These are phyloP conservation scores for Aurelia aurita complex sp. Pacific DNA, from an alignment of 30 jellyfish, hydroid and myxozoan genomes.

Conservation along the genomic window DNA sequence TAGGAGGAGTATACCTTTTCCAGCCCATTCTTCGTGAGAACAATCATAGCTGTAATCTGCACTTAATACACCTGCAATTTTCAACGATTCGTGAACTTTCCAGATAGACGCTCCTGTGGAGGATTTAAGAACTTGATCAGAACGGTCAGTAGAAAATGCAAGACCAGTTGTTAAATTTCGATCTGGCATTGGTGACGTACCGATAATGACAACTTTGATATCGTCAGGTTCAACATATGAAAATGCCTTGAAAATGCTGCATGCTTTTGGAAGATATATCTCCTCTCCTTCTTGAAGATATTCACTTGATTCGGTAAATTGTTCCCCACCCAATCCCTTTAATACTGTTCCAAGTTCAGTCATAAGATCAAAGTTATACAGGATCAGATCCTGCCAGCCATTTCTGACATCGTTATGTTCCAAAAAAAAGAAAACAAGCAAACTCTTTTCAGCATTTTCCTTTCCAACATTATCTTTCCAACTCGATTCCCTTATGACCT, in stretches of 20 bases:
- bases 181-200: slow-evolving; percentile 11
- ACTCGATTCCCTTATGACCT: too few species aligned
- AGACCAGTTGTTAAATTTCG: slow-evolving; percentile 12
- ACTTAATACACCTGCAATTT: neutral
- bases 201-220: slow-evolving; percentile 13
- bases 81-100: slow-evolving; percentile 9
- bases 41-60: neutral
- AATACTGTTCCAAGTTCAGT: too few species aligned
- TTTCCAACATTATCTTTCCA: too few species aligned
- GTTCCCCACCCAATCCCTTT: too few species aligned
- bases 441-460: too few species aligned
- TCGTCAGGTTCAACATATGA: slow-evolving; percentile 3
- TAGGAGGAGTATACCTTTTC: neutral
- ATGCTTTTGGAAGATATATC: too few species aligned
- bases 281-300: too few species aligned
- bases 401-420: too few species aligned
- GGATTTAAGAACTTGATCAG: neutral
- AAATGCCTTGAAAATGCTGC: neutral
- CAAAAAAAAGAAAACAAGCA: too few species aligned
- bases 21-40: slow-evolving; percentile 15
- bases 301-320: too few species aligned
- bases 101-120: neutral
- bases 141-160: slow-evolving; percentile 1
- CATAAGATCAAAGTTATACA: too few species aligned
- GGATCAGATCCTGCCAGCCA: too few species aligned